These are phyloP conservation scores for Idaea biselata DNA, from an alignment of 2,888 invertebrate genomes.

Conservation along the genomic window DNA sequence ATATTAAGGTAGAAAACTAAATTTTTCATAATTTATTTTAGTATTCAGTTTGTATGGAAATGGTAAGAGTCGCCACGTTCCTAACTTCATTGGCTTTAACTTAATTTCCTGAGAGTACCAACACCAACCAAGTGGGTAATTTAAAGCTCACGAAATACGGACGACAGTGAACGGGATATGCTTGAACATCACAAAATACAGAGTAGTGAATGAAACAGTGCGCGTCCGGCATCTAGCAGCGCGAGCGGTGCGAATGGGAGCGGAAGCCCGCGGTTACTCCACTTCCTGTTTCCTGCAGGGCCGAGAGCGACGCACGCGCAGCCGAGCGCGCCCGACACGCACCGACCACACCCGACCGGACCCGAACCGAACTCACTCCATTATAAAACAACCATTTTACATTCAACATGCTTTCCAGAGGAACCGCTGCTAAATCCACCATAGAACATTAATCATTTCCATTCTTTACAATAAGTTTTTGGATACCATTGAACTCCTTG, in stretches of 20 bases:
- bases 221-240: constrained; percentile 50
- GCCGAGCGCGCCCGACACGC: constrained; percentile 58
- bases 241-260: constrained; percentile 74
- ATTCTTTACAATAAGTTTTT: neutral
- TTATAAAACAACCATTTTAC: constrained; percentile 6
- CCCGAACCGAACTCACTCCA: neutral
- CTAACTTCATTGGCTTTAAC: too few species aligned
- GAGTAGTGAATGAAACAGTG: constrained; percentile 71
- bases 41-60: too few species aligned
- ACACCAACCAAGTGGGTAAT: constrained; percentile 35
- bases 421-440: constrained; percentile 1
- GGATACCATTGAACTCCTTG: neutral
- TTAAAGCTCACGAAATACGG: constrained; percentile 31
- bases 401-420: constrained; percentile 3
- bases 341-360: constrained; percentile 41
- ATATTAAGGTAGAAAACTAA: too few species aligned
- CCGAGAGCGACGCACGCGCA: constrained; percentile 67
- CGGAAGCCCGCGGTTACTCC: constrained; percentile 80
- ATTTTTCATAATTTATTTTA: too few species aligned
- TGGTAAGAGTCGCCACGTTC: too few species aligned
- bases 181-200: constrained; percentile 61
- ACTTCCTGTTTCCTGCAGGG: constrained; percentile 81
- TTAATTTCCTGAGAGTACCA: too few species aligned
- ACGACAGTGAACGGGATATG: constrained; percentile 44
- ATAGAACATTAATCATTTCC: neutral